Base-by-base conservation (phyloP, 2,888 invertebrate species). In the Noctuana brunneofusca region DNA sequence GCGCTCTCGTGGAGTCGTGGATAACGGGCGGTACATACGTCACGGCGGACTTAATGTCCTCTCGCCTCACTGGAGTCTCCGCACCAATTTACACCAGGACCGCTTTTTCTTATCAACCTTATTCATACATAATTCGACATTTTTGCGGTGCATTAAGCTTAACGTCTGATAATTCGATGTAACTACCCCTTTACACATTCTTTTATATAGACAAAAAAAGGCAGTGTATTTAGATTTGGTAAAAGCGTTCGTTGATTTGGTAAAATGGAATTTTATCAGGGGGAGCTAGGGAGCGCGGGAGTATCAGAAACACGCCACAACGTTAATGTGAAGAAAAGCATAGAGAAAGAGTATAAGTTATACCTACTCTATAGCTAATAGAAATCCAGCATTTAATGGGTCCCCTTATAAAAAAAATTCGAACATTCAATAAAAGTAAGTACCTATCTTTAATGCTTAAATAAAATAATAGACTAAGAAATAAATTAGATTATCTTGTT, bases 51-150 rank as follows among this genome's bases (percentile, higher is more conserved):
- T 82, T 86, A 87, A 86, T 86, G 81, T 78, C 71, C 74, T 78
- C 49, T 74, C 84, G 80, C 75, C 76, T 84, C 83, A 81, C 71
- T 85, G 84, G 78, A 84, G 77, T 76, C 74, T 80, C 82, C 78
- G 80, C 83, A 76, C 81, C 63, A 63, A 84, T 84, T 82, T 84
- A 80, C 81, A 83, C 81, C 82, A 78, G 80, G 82, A 76, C 81
- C 77, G 85, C 81, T 74, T 82, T 84, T 83, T 83, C 84, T 86
- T 85, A 86, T 84, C 86, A 76, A 46, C 43, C 20, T 46, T 46
- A 46, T 46, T 46, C 43, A 18, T 20, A 76, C 75, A 79, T 83
- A 86, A 84, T 85, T 81, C 81, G 76, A 73, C 77, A 73, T 82
- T 84, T 84, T 85, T 76, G 76, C 81, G 81, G 76, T 78, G 75